Percentiles rank a stretch among this genome's conserved stretches.
phyloP scores from a whole-genome alignment of 2,888 invertebrate species.

The Aricia artaxerxes region DNA sequence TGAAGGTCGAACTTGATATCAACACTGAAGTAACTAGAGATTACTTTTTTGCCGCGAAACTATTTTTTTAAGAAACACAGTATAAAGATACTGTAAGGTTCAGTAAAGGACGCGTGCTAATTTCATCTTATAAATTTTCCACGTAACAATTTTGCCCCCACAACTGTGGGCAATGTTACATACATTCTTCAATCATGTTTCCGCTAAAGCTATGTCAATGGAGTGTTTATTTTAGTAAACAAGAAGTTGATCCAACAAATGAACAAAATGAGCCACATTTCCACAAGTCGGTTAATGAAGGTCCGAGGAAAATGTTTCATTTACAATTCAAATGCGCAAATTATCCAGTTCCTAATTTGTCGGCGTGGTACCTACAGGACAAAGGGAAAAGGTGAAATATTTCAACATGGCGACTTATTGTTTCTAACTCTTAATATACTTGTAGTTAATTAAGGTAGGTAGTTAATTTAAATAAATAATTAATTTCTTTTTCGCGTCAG shows the following conservation, averaged over 20 bases:
- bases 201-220: too few species aligned
- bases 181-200: too few species aligned
- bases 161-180: too few species aligned
- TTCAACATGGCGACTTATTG: neutral
- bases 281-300: constrained; percentile 8
- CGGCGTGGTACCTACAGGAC: neutral
- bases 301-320: neutral
- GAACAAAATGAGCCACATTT: neutral
- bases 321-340: constrained; percentile 12
- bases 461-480: too few species aligned
- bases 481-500: neutral
- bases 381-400: constrained; percentile 10
- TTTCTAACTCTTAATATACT: neutral
- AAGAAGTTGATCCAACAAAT: neutral
- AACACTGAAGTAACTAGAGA: too few species aligned
- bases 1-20: neutral
- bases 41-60: too few species aligned
- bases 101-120: too few species aligned
- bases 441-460: neutral
- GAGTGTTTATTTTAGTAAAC: too few species aligned
- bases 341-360: neutral
- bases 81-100: too few species aligned
- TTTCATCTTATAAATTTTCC: too few species aligned
- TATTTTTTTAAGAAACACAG: too few species aligned
- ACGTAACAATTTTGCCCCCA: too few species aligned